These are phyloP conservation scores for Galemys pyrenaicus DNA, from an alignment of 2,113 vertebrate genomes.

Conservation along the genomic window DNA sequence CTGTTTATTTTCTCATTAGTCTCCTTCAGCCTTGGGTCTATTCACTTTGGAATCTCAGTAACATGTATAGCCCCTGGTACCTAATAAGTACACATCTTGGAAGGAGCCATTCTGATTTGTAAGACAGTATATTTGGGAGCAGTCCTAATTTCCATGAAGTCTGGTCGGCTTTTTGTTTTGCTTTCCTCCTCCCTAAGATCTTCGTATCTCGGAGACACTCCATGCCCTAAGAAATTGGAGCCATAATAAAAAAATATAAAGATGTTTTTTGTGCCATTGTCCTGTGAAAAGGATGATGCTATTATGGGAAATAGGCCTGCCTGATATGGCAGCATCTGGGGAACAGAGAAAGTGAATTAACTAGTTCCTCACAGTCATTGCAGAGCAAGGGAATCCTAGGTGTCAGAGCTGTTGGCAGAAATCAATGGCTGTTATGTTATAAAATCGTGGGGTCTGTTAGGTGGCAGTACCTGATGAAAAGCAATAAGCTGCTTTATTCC, in stretches of 20 bases:
- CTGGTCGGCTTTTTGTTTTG: not conserved
- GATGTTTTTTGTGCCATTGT: not conserved
- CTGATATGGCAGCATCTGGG: not conserved
- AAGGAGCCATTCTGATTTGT: not conserved
- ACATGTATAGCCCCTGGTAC: not conserved
- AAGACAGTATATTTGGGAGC: not conserved
- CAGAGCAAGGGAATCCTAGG: not conserved
- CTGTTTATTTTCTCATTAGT: not conserved
- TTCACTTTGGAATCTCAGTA: not conserved
- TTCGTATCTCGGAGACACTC: not conserved
- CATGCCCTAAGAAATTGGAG: not conserved
- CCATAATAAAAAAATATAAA: too few relatives aligned
- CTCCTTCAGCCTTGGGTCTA: not conserved
- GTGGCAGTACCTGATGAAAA: not conserved
- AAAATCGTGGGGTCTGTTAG: not conserved
- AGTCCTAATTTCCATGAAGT: not conserved
- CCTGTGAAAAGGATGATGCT: not conserved
- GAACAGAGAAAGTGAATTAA: not conserved
- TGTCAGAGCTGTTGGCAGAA: not conserved
- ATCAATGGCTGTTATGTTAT: not conserved
- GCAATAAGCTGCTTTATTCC: not conserved
- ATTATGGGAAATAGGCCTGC: not conserved
- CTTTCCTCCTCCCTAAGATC: not conserved
- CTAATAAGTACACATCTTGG: not conserved
- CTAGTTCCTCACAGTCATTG: not conserved